Base-by-base conservation (phyloP, 2,113 vertebrate genomes). In the Columbina picui region DNA sequence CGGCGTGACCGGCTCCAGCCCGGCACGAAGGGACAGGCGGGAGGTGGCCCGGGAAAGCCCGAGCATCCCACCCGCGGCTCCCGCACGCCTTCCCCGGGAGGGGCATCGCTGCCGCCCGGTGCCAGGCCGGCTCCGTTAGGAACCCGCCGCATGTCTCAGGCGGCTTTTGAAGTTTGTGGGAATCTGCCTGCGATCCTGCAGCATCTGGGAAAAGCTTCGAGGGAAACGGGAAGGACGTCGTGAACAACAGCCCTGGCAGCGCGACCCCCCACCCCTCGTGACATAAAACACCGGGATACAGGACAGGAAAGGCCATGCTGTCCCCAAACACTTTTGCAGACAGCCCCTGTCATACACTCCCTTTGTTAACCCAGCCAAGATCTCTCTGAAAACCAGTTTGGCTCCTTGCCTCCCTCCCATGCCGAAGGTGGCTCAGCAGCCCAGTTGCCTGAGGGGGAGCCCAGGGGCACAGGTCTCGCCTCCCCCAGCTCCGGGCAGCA, bases 291-390 rank as follows among this genome's bases (percentile, higher is more conserved):
- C 5, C 3, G 43, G 18, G 32, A 43, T 55, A 60, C 8, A 7
- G 53, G 30, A 55, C 2, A 1, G 47, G 65, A 53, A 90, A 75
- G 52, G 56, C 64, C 25, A 13, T 14, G 41, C n/a, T 81, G 73
- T 87, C 73, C 91, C 56, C 47, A 59, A 74, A 84, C 5, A 4
- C 52, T 81, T 87, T 70, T 65, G 68, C 77, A 84, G 87, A 78
- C 93, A 87, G 13, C 41, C 14, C 1, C 13, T 81, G 64, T 57
- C 88, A 25, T 4, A 26, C 3, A 0, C 22, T 85, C 12, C 38
- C 81, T 93, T 91, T 94, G 80, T 75, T 45, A 93, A 65, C 18
- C 15, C 84, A 74, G 87, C 77, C 93, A 91, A 81, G 15, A 78
- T 75, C 34, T 56, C 49, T 39, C 75, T 55, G 59, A 81, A 86